These are phyloP conservation scores for Psittacula derbiana DNA, from an alignment of 2,797 vertebrate genomes.

Conservation along the genomic window DNA sequence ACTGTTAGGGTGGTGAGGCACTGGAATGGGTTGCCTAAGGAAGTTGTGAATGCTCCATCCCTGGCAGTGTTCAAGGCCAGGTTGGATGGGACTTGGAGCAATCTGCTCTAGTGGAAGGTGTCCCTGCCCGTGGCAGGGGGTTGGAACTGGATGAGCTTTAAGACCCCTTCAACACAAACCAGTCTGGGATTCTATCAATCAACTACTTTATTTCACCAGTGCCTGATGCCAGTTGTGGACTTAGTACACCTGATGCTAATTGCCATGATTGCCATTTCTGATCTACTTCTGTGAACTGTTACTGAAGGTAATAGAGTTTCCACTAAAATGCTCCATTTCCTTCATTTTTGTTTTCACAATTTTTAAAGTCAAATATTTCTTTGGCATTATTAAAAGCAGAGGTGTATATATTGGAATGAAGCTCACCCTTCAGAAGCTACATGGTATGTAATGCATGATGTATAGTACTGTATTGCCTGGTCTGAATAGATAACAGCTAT, in stretches of 20 bases:
- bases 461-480: neutral
- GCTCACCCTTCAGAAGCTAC: neutral
- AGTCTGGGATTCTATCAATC: neutral
- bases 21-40: too few species aligned
- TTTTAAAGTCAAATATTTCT: neutral
- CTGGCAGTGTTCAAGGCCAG: too few species aligned
- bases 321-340: neutral
- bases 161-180: neutral
- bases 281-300: neutral
- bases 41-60: too few species aligned
- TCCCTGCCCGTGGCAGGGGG: too few species aligned
- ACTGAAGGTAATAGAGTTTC: neutral
- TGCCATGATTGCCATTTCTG: neutral
- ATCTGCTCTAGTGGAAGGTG: too few species aligned
- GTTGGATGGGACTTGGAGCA: too few species aligned
- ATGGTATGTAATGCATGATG: fast-evolving
- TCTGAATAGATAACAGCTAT: fast-evolving
- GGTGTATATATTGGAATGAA: neutral
- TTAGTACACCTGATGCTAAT: neutral
- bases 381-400: neutral
- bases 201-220: neutral
- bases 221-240: neutral
- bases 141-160: neutral
- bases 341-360: neutral
- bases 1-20: too few species aligned